These are phyloP conservation scores for Frieseomelitta varia DNA, from an alignment of 1,140 invertebrate genomes.

Conservation along the genomic window DNA sequence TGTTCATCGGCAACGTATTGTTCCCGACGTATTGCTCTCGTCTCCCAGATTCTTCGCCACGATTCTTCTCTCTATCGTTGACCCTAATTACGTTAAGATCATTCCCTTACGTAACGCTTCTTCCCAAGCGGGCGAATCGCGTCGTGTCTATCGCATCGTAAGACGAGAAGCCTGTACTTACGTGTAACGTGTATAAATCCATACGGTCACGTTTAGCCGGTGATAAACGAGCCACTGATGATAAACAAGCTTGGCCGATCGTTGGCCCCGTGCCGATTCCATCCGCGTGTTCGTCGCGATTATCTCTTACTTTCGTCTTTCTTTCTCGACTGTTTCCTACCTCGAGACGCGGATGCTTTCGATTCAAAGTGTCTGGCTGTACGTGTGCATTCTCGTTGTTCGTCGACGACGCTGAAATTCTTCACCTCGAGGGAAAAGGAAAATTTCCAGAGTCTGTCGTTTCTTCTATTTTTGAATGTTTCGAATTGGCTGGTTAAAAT, in stretches of 20 bases:
- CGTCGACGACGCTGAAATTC: no score
- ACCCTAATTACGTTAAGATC: conserved; percentile 65
- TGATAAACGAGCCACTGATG: conserved; percentile 22
- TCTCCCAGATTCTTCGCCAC: conserved; percentile 1
- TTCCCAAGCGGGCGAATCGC: conserved; percentile 55
- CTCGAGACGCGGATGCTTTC: no score
- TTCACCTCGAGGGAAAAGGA: no score
- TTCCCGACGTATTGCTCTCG: background rate
- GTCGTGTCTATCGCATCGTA: conserved; percentile 34
- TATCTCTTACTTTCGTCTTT: background rate
- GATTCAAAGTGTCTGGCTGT: no score
- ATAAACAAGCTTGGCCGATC: background rate
- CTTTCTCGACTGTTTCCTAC: background rate
- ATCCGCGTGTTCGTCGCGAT: background rate
- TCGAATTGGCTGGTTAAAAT: no score
- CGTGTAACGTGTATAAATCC: conserved; percentile 35
- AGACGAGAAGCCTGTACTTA: conserved; percentile 35
- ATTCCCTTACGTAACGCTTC: conserved; percentile 65
- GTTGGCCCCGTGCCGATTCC: background rate
- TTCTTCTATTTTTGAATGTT: no score
- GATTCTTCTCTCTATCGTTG: conserved; percentile 62
- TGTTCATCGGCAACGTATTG: conserved; percentile 7
- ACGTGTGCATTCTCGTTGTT: no score
- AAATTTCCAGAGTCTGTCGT: no score
- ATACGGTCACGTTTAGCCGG: conserved; percentile 8